phyloP scores from a whole-genome alignment of 23 tunicate genomes.

The Ciona savignyi region DNA sequence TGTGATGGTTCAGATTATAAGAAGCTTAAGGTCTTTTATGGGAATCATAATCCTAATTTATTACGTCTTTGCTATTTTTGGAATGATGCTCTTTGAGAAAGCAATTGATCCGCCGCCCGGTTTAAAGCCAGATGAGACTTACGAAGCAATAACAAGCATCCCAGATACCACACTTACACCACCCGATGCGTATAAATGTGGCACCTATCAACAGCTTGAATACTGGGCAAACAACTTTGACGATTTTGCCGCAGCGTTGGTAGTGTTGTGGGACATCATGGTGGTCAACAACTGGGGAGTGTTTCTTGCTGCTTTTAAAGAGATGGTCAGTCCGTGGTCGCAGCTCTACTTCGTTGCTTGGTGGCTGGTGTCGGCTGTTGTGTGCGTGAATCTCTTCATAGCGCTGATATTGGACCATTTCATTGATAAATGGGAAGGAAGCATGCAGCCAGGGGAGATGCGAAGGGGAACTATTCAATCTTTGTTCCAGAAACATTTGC shows the following conservation, averaged over 20 bases:
- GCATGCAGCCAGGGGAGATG: slow-evolving; percentile 2
- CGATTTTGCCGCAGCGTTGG: slow-evolving; percentile 79
- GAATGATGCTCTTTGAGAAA: slow-evolving; percentile 78
- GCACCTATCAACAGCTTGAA: slow-evolving; percentile 86
- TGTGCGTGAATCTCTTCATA: slow-evolving; percentile 87
- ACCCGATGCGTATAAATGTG: slow-evolving; percentile 51
- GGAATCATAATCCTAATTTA: slow-evolving; percentile 91
- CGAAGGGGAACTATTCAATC: slow-evolving; percentile 75
- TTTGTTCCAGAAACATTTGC: slow-evolving; percentile 60
- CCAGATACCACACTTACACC: background rate
- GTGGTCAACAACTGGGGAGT: slow-evolving; percentile 99
- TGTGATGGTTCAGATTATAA: slow-evolving; percentile 70
- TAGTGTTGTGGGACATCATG: slow-evolving; percentile 95
- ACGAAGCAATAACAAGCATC: background rate
- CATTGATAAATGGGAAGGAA: slow-evolving; percentile 98
- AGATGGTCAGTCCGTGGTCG: slow-evolving; percentile 41
- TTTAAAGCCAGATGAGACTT: background rate
- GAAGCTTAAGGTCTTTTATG: slow-evolving; percentile 81
- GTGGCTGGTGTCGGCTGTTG: slow-evolving; percentile 97
- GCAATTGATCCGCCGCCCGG: slow-evolving; percentile 42
- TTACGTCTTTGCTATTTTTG: slow-evolving; percentile 90
- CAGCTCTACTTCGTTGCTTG: slow-evolving; percentile 84
- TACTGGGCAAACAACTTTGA: slow-evolving; percentile 95
- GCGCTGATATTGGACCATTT: slow-evolving; percentile 97
- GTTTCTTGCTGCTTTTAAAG: slow-evolving; percentile 55